A percentile compares a stretch with the other conserved stretches of the same genome.
These are phyloP conservation scores for Paraescarpia echinospica DNA, from an alignment of 1,140 invertebrate genomes.

Conservation along the genomic window DNA sequence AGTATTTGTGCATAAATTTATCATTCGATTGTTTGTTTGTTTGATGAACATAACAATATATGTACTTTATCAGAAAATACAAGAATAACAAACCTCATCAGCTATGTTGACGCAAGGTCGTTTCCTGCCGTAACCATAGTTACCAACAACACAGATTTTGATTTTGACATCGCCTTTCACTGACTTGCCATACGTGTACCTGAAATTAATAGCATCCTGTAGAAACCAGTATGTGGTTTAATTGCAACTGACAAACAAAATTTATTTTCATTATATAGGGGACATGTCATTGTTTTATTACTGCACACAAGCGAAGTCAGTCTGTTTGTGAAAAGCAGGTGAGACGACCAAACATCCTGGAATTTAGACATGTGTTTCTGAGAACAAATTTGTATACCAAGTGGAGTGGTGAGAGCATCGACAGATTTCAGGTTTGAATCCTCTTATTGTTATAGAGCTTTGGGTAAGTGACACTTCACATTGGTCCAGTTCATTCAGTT, in stretches of 20 bases:
- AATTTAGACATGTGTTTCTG: no score
- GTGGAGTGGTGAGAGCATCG: no score
- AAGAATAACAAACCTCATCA: not conserved
- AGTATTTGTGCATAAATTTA: not conserved
- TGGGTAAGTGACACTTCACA: not conserved
- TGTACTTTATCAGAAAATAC: no score
- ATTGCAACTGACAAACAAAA: not conserved
- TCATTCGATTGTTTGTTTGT: not conserved
- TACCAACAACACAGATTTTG: conserved; percentile 36
- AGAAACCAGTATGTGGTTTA: not conserved
- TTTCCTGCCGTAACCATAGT: not conserved
- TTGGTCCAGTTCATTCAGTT: no score
- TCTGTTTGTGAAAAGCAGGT: no score
- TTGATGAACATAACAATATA: no score
- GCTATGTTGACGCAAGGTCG: conserved; percentile 36
- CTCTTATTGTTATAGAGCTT: no score
- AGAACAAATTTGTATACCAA: not conserved
- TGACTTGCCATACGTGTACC: conserved; percentile 80
- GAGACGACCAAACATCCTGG: no score
- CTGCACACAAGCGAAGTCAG: no score
- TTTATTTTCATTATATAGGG: no score
- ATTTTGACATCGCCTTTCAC: conserved; percentile 62
- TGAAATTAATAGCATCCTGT: conserved; percentile 42
- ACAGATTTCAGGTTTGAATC: no score
- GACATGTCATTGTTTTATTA: no score